Evolutionary conservation across 2,113 vertebrate species (phyloP).

Genomic region (Irena cyanogastra): DNA sequence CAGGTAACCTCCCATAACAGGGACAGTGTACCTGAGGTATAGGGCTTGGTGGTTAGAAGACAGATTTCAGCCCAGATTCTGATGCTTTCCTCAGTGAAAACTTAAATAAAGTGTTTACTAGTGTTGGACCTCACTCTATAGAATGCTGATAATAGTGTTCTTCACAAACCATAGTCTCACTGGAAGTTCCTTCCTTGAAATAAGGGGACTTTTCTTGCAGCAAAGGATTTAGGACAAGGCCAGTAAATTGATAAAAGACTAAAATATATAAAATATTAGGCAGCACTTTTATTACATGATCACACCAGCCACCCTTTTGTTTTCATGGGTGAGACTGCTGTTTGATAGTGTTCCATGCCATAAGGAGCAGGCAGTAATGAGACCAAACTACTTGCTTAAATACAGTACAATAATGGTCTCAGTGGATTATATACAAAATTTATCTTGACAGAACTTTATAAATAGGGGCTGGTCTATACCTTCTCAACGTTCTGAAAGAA

Average conservation of each 20-base stretch:
- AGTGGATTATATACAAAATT: background rate
- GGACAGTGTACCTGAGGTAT: background rate
- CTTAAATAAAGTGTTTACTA: background rate
- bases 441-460: background rate
- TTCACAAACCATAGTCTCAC: background rate
- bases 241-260: background rate
- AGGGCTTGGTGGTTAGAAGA: background rate
- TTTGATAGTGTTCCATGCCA: background rate
- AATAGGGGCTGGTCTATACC: background rate
- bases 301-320: background rate
- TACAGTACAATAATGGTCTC: background rate
- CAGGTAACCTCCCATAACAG: background rate
- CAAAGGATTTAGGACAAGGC: background rate
- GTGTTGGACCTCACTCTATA: background rate
- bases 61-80: background rate
- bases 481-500: background rate
- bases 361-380: background rate
- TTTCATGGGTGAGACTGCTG: background rate
- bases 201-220: background rate
- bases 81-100: background rate
- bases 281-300: background rate
- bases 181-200: background rate
- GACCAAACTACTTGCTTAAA: background rate
- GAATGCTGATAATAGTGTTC: background rate
- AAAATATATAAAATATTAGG: background rate